Evolutionary conservation across 2,888 invertebrate species (phyloP), one percentile per base, ranked within the genome.

Genomic region (Alentia gelatinosa): DNA sequence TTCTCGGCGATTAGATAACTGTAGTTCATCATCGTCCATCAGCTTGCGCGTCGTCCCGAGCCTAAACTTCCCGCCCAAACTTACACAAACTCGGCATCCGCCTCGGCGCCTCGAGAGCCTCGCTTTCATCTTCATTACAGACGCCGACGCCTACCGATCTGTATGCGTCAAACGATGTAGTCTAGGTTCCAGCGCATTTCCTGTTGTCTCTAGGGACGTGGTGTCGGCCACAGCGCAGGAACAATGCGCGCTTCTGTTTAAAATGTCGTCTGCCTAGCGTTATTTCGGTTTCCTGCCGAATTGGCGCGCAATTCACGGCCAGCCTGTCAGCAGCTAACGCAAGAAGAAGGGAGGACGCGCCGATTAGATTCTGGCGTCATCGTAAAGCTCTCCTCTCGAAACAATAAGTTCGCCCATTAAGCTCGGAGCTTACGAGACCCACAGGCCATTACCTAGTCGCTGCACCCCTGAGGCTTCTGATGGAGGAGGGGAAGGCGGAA

Each of bases 21-120:
- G 37, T 40, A 40, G 39, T 83, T 83, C 83, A 83, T 83, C 83
- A 83, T 83, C 83, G 39, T 83, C 83, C 83, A 83, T 83, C 83
- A 83, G 19, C 40, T n/a, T 39, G n/a, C 56, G 83, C 75, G 35
- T 50, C 68, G 26, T 26, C 83, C 39, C 37, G n/a, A 37, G 19
- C 23, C 56, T n/a, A 56, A 56, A 56, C 56, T 56, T 56, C 23
- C 56, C 56, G 56, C 56, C n/a, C 83, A 83, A 68, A 68, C 68
- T 26, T 68, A 68, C 26, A 68, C 68, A 68, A 68, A 68, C 68
- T 26, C 12, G 68, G 68, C 33, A 12, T 68, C 33, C 83, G 3
- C 1, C 68, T 26, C 39, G n/a, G 56, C 56, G 9, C 79, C 33
- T 26, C 12, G 33, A 26, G 9, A 79, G 7, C 79, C n/a, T 23